Conservation (phyloP, 35 echinoderm and acorn worm genomes). For the Anneissia japonica region DNA sequence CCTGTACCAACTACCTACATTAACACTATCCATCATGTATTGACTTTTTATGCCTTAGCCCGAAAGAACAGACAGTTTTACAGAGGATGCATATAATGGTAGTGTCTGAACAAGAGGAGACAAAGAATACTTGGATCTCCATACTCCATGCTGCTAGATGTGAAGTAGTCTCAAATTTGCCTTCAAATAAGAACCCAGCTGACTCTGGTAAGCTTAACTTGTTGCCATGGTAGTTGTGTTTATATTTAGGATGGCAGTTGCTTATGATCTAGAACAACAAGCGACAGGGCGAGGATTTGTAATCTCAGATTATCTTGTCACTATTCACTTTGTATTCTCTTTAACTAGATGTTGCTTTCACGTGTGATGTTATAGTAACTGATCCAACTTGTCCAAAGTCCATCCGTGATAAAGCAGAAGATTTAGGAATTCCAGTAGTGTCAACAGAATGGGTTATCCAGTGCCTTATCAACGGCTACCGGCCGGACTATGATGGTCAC, state of each 20-base stretch:
- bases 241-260: no score
- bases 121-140: constrained; percentile 54
- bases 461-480: constrained; percentile 69
- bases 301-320: no score
- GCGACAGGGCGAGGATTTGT: constrained; percentile 1
- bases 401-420: constrained; percentile 36
- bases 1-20: no score
- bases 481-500: constrained; percentile 30
- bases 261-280: neutral
- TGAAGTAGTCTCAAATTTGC: constrained; percentile 36
- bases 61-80: neutral
- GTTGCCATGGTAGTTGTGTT: no score
- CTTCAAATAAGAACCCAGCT: neutral
- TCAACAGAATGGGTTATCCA: constrained; percentile 83
- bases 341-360: constrained; percentile 49
- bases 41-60: no score
- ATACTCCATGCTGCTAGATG: constrained; percentile 80
- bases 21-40: no score
- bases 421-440: constrained; percentile 58
- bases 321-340: no score
- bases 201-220: neutral
- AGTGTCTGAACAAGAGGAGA: constrained; percentile 16
- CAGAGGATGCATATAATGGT: constrained; percentile 36
- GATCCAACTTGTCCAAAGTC: constrained; percentile 65
- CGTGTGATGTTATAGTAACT: constrained; percentile 69